Base-by-base conservation (phyloP, 1,140 invertebrate genomes). In the Platyscapa corneri region DNA sequence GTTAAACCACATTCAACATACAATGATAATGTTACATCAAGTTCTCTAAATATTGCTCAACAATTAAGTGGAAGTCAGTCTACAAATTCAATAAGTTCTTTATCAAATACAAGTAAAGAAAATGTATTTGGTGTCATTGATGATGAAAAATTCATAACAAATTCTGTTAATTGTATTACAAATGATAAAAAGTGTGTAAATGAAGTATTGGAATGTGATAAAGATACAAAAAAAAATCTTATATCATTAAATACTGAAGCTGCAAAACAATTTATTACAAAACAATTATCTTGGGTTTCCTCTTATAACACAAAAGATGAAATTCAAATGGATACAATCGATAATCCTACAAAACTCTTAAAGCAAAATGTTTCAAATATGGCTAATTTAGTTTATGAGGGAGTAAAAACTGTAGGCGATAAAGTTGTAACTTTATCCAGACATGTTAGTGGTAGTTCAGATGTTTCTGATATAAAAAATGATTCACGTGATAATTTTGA, bases 281-380 rank as follows among this genome's bases (percentile, higher is more conserved):
- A 95, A 90, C 96, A 96, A 90, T 92, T 96, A 75, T 97, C 95
- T 64, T 96, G 95, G 95, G 95, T 96, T 74, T 95, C 95, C 1
- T 95, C 95, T 60, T 93, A 93, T 79, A 90, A 92, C 30, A 92
- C 94, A 39, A 95, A 95, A 46, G 95, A 96, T 90, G 95, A 96
- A 88, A 90, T 96, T 72, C 78, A 85, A 70, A 93, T 95, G 49
- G 95, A 96, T 88, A 95, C 94, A 87, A 94, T 94, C 32, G 95
- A 95, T 88, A 95, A 95, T 90, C 95, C 95, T 6, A 32, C 84
- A 64, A 94, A 94, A 90, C 93, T 96, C 76, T 95, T 96, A 30
- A 95, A 95, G 90, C 95, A 96, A 91, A 96, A 96, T 93, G 95
- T 96, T 14, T 95, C 95, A n/a, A 96, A 95, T 89, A 94, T 96